Evolutionary conservation across 2,797 vertebrate species (phyloP), one percentile per base, ranked within the genome.

Genomic region (Chloroceryle inda): DNA sequence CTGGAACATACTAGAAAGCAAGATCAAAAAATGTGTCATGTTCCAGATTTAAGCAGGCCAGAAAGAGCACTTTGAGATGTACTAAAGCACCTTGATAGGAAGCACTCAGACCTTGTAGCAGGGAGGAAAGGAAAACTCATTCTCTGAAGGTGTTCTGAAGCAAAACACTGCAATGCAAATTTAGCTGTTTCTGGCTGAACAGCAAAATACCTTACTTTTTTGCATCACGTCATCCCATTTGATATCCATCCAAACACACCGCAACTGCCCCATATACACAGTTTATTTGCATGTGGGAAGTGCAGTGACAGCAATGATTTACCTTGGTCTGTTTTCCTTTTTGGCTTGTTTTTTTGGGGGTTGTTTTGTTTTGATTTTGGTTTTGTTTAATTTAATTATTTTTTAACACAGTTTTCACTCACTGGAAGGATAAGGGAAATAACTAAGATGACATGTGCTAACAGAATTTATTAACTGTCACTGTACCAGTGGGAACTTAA

Each of bases 301-400:
- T 0, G 1, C 24, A 59, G 50, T 58, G 47, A 88, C 17, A 85
- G 90, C 77, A 71, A 42, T 53, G 47, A 85, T 79, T 81, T 84
- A 88, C 89, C 85, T 92, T 49, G 59, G 15, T 86, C 52, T 82
- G 44, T 49, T 89, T 89, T 76, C 23, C 20, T 91, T 94, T 75
- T 62, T 44, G 22, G n/a, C 40, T 81, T 66, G 44, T 92, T 84
- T 76, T 92, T 84, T 76, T 52, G 53, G 31, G 23, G 26, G 27
- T 42, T 80, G 68, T 47, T 92, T 83, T 38, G 37, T 9, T 37
- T 37, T 37, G 37, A 11, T 37, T 37, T 37, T 37, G 37, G 17
- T 44, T 45, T 4, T 38, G 12, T 5, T 40, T 40, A 37, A 14
- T 40, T 40, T 40, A 40, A 15, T 15, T 40, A 40, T 40, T 6